A percentile compares a stretch with the other conserved stretches of the same genome.
Conservation (phyloP, 1,140 invertebrate species). For the Bombus polaris region DNA sequence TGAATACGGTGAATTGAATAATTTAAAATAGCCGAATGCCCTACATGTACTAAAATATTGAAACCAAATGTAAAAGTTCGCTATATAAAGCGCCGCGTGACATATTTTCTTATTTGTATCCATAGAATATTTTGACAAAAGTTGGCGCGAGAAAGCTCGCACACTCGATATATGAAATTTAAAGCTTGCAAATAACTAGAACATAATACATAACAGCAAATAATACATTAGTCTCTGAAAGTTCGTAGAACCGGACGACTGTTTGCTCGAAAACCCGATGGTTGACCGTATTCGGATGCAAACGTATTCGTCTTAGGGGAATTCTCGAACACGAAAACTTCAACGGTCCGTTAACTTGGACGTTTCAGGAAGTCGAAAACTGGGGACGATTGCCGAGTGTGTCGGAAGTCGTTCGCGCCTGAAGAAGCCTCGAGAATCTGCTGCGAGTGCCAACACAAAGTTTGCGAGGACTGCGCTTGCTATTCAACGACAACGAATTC, state of each 20-base stretch:
- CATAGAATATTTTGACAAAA: neutral
- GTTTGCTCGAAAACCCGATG: neutral
- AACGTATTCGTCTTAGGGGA: neutral
- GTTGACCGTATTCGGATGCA: neutral
- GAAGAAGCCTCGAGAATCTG: constrained; percentile 93
- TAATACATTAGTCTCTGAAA: neutral
- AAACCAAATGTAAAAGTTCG: neutral
- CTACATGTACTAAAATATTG: neutral
- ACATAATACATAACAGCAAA: neutral
- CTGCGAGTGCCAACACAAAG: constrained; percentile 93
- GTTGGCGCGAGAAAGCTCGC: too few relatives aligned
- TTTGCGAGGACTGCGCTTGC: constrained; percentile 95
- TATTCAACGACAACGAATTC: constrained; percentile 92
- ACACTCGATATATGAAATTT: neutral
- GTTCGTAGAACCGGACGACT: neutral
- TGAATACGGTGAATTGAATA: neutral
- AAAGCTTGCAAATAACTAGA: neutral
- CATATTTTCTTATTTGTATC: neutral
- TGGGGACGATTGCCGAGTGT: constrained; percentile 91
- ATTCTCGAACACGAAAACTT: neutral
- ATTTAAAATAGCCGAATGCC: neutral
- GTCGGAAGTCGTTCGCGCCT: constrained; percentile 92
- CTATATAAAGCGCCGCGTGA: too few relatives aligned
- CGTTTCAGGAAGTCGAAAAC: constrained; percentile 84
- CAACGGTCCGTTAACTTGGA: constrained; percentile 12